These are phyloP conservation scores for Gallinago jamesoni DNA, from an alignment of 2,113 vertebrate species.

Conservation along the genomic window DNA sequence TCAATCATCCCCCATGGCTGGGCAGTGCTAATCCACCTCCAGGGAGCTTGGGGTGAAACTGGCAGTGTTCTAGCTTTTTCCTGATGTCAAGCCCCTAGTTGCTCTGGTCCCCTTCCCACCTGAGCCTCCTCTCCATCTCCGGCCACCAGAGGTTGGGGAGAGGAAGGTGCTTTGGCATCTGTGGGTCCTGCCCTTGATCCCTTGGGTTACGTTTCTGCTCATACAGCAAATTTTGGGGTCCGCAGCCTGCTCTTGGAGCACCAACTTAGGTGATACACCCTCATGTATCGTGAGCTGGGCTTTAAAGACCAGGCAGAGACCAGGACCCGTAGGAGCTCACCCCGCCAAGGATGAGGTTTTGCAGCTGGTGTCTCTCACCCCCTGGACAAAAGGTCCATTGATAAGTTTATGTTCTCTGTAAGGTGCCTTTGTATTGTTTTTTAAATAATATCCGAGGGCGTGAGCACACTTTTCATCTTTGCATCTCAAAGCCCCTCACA, in stretches of 20 bases:
- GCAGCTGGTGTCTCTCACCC: not conserved
- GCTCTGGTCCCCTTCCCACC: not conserved
- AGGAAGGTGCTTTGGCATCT: not conserved
- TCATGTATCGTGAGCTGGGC: not conserved
- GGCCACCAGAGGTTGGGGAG: not conserved
- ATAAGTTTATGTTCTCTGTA: not conserved
- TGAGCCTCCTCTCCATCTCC: not conserved
- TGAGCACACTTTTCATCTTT: not conserved
- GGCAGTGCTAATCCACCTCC: rapidly evolving
- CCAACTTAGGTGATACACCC: rapidly evolving
- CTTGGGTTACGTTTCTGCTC: not conserved
- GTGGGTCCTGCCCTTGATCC: not conserved
- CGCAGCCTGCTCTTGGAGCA: not conserved
- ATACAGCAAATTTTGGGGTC: rapidly evolving
- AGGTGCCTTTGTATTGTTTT: not conserved
- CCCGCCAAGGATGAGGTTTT: not conserved
- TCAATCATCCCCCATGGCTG: not conserved
- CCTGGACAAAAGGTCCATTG: not conserved
- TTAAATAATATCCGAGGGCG: not conserved
- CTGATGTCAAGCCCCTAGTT: not conserved
- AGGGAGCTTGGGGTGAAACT: not conserved
- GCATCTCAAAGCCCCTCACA: not conserved
- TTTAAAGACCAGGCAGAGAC: not conserved
- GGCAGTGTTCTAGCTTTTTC: rapidly evolving
- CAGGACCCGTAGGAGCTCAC: not conserved